Base-by-base conservation (phyloP, 1,140 invertebrate species). In the Aphaenogaster rudis region DNA sequence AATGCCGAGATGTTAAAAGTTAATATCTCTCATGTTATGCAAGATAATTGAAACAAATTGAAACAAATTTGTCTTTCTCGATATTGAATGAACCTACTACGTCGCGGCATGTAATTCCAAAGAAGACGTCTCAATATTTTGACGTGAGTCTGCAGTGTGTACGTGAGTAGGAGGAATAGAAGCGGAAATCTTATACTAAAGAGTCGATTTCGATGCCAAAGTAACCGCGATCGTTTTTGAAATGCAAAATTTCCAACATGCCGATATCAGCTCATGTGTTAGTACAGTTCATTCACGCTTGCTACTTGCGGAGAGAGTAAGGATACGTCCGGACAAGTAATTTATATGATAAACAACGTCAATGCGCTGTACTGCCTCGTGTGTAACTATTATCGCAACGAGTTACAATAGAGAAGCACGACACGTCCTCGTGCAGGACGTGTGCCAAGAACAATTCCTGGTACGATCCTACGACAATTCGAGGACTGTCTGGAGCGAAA, bases 321-420 rank as follows among this genome's bases (percentile, higher is more conserved):
- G 78, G 82, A 1, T 72, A 28, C 39, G 17, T 48, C 42, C 15
- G 54, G 48, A 86, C 74, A 86, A 86, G 82, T 79, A 86, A 79
- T 86, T 86, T 86, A 86, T 86, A 86, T 86, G 82, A 86, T 86
- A 86, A 86, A 79, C 48, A 79, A 79, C 59, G 61, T 52, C 59
- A 64, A 86, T 79, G 74, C 39, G 21, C 33, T 78, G 76, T 86
- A 33, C 42, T 48, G 59, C 42, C 59, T 45, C 36, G 59, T 48
- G 61, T 79, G 82, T 54, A 79, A 79, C 74, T 86, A 79, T 86
- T 66, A 66, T 77, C 48, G 82, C 59, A 50, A 45, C 69, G 80
- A 84, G 82, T 64, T 79, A 79, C 74, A 79, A 71, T 79, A 79
- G 52, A 52, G 72, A 86, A 79, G 63, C 59, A 45, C 59, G 59